phyloP scores from a whole-genome alignment of 37 sponge, comb jelly and placozoan species.

The Beroe ovata region DNA sequence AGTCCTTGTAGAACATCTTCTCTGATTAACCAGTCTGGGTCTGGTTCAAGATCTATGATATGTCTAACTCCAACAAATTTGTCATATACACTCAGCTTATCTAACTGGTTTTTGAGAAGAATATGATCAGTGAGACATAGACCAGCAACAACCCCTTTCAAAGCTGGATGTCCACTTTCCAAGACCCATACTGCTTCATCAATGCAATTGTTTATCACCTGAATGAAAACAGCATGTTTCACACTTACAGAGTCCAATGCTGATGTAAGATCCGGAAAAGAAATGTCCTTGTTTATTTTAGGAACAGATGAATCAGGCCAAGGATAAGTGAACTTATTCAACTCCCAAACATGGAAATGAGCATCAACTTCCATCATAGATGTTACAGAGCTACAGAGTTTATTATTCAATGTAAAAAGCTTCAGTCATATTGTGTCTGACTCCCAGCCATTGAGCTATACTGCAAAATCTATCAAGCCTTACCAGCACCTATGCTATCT shows the following conservation, averaged over 20 bases:
- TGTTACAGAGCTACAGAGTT: no score
- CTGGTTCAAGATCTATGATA: constrained; percentile 16
- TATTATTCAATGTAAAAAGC: no score
- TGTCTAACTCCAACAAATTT: constrained; percentile 60
- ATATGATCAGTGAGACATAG: constrained; percentile 20
- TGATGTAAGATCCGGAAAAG: not conserved
- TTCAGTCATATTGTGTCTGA: no score
- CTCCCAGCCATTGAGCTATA: no score
- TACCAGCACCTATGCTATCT: no score
- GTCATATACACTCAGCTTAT: not conserved
- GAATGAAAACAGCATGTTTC: constrained; percentile 35
- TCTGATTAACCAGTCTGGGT: constrained; percentile 22
- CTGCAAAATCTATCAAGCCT: no score
- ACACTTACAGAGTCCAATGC: constrained; percentile 1
- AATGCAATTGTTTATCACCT: constrained; percentile 4
- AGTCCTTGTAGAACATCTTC: constrained; percentile 24
- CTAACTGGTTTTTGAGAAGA: not conserved
- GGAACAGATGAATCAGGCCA: constrained; percentile 37
- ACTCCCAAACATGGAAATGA: constrained; percentile 60
- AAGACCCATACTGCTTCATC: constrained; percentile 48
- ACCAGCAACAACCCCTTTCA: constrained; percentile 59
- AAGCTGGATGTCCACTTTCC: not conserved
- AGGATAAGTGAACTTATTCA: constrained; percentile 4
- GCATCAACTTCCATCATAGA: constrained; percentile 31
- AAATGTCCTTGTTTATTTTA: not conserved